These are phyloP conservation scores for Netelia inedita DNA, from an alignment of 2,888 invertebrate genomes.

Conservation along the genomic window DNA sequence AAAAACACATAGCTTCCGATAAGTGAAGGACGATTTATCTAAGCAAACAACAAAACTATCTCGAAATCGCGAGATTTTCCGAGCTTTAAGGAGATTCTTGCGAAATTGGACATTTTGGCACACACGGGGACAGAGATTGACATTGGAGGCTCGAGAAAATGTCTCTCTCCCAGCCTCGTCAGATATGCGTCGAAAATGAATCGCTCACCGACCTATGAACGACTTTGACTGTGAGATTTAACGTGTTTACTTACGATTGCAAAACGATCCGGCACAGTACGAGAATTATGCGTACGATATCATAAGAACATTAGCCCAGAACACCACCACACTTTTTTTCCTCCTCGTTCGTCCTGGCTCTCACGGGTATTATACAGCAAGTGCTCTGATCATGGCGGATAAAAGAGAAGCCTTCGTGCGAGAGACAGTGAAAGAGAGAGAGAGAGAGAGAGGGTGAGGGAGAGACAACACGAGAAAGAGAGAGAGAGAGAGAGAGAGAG, in stretches of 20 bases:
- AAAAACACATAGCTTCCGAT: background rate
- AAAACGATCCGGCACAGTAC: constrained; percentile 74
- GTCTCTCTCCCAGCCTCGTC: constrained; percentile 2
- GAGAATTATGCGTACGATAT: constrained; percentile 78
- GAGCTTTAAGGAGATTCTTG: constrained; percentile 41
- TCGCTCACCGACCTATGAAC: background rate
- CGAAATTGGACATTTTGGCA: constrained; percentile 76
- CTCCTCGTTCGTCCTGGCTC: constrained; percentile 60
- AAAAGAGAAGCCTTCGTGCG: constrained; percentile 71
- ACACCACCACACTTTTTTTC: constrained; percentile 75
- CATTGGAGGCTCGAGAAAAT: constrained; percentile 48
- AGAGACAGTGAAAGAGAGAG: constrained; percentile 64
- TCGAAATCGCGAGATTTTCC: background rate
- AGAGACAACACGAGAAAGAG: constrained; percentile 7
- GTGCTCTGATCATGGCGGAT: constrained; percentile 59
- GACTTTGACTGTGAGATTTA: background rate
- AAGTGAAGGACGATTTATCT: background rate
- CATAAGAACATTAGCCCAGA: constrained; percentile 75
- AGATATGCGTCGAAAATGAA: constrained; percentile 15
- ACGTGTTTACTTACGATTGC: constrained; percentile 78
- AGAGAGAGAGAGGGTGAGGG: constrained; percentile 6
- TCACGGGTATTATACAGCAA: constrained; percentile 33
- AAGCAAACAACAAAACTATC: background rate
- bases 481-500: constrained; percentile 8
- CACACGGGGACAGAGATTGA: constrained; percentile 56